A percentile compares a stretch with the other conserved stretches of the same genome.
These are phyloP conservation scores for Festucalex cinctus DNA, from an alignment of 2,113 vertebrate species.

Conservation along the genomic window DNA sequence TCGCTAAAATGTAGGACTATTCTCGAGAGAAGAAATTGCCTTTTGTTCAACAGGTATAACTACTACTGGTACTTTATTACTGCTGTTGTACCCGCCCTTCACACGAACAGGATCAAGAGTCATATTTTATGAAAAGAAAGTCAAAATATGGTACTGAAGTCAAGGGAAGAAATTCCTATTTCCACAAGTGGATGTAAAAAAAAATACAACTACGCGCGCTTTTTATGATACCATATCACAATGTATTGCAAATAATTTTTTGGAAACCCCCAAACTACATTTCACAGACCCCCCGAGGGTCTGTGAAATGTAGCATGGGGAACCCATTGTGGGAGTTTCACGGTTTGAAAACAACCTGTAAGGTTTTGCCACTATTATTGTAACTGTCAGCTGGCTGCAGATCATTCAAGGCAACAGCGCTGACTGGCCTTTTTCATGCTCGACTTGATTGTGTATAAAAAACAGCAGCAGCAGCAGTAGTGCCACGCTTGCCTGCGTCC, in stretches of 20 bases:
- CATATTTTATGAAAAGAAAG: no score
- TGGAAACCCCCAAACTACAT: background rate
- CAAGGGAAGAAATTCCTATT: no score
- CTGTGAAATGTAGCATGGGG: background rate
- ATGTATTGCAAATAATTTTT: background rate
- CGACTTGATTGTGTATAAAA: background rate
- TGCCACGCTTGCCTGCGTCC: background rate
- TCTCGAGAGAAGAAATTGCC: no score
- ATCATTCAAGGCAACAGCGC: background rate
- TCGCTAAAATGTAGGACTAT: no score
- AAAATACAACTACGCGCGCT: no score
- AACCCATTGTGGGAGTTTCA: background rate
- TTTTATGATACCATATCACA: no score
- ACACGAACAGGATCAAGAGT: no score
- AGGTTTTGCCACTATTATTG: background rate
- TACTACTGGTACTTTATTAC: no score
- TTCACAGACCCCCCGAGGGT: background rate
- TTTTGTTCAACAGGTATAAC: no score
- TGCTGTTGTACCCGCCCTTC: no score
- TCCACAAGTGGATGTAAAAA: no score
- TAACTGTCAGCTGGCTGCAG: background rate
- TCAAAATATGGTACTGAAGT: no score
- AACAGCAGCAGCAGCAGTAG: background rate
- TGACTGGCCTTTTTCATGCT: constrained; percentile 1
- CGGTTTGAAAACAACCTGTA: background rate